phyloP scores from a whole-genome alignment of 2,113 vertebrate genomes.

The human region GRCh38 chr3:4137501-4138000 shows the following conservation, averaged over 20 bases:
- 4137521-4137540: no score
- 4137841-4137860: not conserved
- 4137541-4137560: no score
- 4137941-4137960: not conserved
- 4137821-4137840: not conserved
- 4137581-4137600: no score
- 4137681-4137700: not conserved
- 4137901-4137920: not conserved
- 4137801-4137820: not conserved
- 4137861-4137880: not conserved
- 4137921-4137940: not conserved
- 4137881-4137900: not conserved
- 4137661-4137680: not conserved
- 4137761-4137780: not conserved
- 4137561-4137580: no score
- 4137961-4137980: not conserved
- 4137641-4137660: not conserved
- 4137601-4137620: no score
- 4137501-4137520: no score
- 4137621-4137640: not conserved
- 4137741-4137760: not conserved
- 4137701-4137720: not conserved
- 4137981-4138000: not conserved
- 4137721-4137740: not conserved
- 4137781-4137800: not conserved